phyloP scores from a whole-genome alignment of 2,797 vertebrate genomes.

The Centroberyx gerrardi region DNA sequence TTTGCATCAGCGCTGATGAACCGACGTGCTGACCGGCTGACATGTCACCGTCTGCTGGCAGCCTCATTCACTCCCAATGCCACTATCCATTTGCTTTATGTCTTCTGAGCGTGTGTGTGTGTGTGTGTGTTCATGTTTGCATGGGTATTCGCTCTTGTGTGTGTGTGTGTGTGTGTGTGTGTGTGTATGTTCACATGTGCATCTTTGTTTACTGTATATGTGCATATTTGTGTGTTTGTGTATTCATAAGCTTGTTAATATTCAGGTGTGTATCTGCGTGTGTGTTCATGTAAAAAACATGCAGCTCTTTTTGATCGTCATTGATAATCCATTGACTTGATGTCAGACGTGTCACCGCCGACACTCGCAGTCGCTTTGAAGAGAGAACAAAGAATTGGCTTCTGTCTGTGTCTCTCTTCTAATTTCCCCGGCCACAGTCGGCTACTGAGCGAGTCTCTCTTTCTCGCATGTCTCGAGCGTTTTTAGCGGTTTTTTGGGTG shows the following conservation, averaged over 20 bases:
- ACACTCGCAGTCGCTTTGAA: background rate
- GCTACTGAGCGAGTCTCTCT: too few relatives aligned
- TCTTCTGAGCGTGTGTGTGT: background rate
- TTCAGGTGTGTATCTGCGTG: background rate
- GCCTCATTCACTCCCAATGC: background rate
- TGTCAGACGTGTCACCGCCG: background rate
- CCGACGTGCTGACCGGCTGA: constrained; percentile 5
- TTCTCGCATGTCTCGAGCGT: too few relatives aligned
- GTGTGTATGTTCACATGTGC: background rate
- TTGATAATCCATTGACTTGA: background rate
- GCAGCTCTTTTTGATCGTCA: background rate
- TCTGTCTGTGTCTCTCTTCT: background rate
- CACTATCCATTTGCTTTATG: background rate
- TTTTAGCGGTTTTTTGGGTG: too few relatives aligned
- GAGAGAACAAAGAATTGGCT: background rate
- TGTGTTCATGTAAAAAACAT: background rate
- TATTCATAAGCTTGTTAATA: background rate
- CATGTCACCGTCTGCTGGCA: constrained; percentile 8
- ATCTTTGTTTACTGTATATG: background rate
- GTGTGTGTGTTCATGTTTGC: too few relatives aligned
- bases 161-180: too few relatives aligned
- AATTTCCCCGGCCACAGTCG: background rate
- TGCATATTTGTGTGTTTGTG: background rate
- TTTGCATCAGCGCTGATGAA: background rate
- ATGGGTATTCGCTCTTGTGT: too few relatives aligned